These are phyloP conservation scores for Gambelia wislizenii DNA, from an alignment of 2,797 vertebrate genomes.

Conservation along the genomic window DNA sequence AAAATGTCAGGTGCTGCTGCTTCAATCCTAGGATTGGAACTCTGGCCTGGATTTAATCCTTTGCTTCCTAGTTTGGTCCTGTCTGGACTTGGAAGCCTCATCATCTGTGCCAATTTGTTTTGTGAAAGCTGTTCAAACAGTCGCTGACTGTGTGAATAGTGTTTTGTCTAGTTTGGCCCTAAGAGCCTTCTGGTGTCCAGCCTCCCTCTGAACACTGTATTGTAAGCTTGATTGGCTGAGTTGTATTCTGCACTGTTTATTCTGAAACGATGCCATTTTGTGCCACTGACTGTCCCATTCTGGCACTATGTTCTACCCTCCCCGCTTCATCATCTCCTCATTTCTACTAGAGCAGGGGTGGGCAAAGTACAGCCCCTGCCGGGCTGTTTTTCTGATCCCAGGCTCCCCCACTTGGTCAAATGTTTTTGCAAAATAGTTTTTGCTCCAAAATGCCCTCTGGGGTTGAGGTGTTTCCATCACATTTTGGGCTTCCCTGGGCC, in stretches of 20 bases:
- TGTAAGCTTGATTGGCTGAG: no score
- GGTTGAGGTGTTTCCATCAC: no score
- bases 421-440: no score
- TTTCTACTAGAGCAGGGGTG: not conserved
- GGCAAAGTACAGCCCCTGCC: no score
- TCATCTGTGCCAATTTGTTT: not conserved
- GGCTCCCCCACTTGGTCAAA: no score
- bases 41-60: not conserved
- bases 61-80: not conserved
- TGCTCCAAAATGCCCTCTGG: no score
- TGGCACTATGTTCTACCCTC: not conserved
- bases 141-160: not conserved
- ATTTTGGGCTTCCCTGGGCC: no score
- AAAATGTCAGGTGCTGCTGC: no score
- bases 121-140: not conserved
- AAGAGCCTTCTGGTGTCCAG: not conserved
- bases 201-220: not conserved
- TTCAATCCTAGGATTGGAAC: no score
- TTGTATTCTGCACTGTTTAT: not conserved
- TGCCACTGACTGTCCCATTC: not conserved
- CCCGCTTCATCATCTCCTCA: no score
- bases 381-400: no score
- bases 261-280: not conserved
- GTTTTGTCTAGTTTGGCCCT: not conserved
- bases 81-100: not conserved